These are phyloP conservation scores for Drosophila ogumai DNA, from an alignment of 1,140 invertebrate species.

Conservation along the genomic window DNA sequence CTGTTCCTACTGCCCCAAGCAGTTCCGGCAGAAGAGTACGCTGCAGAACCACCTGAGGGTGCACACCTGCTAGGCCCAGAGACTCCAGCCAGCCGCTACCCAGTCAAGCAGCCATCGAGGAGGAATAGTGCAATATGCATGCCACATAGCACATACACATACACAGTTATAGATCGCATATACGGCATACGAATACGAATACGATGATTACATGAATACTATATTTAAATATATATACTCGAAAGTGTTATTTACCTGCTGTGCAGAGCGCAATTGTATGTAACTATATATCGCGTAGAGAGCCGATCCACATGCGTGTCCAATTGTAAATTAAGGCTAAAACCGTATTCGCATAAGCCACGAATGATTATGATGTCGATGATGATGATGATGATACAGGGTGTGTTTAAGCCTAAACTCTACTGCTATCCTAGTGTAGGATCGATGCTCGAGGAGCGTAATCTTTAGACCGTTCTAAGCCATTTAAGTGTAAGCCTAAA, in stretches of 20 bases:
- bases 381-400: constrained; percentile 40
- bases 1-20: constrained; percentile 84
- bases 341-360: constrained; percentile 51
- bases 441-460: constrained; percentile 10
- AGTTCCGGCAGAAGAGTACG: constrained; percentile 84
- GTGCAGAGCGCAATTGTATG: constrained; percentile 84
- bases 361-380: constrained; percentile 30
- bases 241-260: constrained; percentile 84
- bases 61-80: constrained; percentile 70
- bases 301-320: constrained; percentile 81
- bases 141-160: constrained; percentile 54
- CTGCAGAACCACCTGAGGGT: constrained; percentile 83
- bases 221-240: constrained; percentile 81
- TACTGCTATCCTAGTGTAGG: constrained; percentile 20
- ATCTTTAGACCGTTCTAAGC: constrained; percentile 7
- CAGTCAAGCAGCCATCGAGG: constrained; percentile 68
- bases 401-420: constrained; percentile 60
- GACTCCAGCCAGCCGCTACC: constrained; percentile 36
- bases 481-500: background rate
- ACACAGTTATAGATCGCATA: constrained; percentile 50
- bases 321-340: constrained; percentile 80
- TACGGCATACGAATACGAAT: constrained; percentile 54
- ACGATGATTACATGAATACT: constrained; percentile 56
- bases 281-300: constrained; percentile 69
- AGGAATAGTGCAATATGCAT: constrained; percentile 78